Percentiles rank a stretch among this genome's conserved stretches.
Evolutionary conservation across 2,888 invertebrate species (phyloP).

Genomic region (Gari tellinella): DNA sequence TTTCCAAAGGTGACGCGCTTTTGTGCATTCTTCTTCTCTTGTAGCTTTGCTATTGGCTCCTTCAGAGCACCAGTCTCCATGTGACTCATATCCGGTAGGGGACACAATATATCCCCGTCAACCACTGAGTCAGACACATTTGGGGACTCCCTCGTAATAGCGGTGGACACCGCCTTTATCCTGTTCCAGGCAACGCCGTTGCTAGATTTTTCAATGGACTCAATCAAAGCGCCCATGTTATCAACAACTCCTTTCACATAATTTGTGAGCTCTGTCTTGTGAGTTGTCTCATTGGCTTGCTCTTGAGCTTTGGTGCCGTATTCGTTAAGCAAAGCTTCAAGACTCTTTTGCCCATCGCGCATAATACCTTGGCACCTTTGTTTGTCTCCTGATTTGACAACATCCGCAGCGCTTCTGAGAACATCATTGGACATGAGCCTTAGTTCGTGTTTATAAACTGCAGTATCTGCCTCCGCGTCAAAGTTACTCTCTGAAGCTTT

Average conservation of each 20-base stretch:
- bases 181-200: slow-evolving; percentile 65
- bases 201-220: slow-evolving; percentile 46
- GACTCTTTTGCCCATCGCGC: slow-evolving; percentile 56
- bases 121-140: slow-evolving; percentile 61
- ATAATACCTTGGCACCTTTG: slow-evolving; percentile 44
- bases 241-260: slow-evolving; percentile 58
- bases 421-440: slow-evolving; percentile 57
- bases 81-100: slow-evolving; percentile 60
- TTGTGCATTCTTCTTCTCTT: slow-evolving; percentile 24
- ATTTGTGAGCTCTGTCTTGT: slow-evolving; percentile 49
- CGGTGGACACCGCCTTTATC: slow-evolving; percentile 71
- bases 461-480: slow-evolving; percentile 41
- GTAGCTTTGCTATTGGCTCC: slow-evolving; percentile 25
- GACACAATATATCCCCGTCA: slow-evolving; percentile 58
- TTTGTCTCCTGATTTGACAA: slow-evolving; percentile 47
- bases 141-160: slow-evolving; percentile 69
- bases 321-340: slow-evolving; percentile 52
- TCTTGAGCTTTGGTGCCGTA: slow-evolving; percentile 54
- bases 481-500: slow-evolving; percentile 1
- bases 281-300: slow-evolving; percentile 7
- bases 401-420: slow-evolving; percentile 57
- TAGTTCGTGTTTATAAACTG: slow-evolving; percentile 59
- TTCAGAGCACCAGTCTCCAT: slow-evolving; percentile 28
- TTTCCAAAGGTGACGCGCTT: slow-evolving; percentile 17
- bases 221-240: slow-evolving; percentile 64